These are phyloP conservation scores for Nesometra sesokonis DNA, from an alignment of 35 echinoderm and acorn worm species.

Conservation along the genomic window DNA sequence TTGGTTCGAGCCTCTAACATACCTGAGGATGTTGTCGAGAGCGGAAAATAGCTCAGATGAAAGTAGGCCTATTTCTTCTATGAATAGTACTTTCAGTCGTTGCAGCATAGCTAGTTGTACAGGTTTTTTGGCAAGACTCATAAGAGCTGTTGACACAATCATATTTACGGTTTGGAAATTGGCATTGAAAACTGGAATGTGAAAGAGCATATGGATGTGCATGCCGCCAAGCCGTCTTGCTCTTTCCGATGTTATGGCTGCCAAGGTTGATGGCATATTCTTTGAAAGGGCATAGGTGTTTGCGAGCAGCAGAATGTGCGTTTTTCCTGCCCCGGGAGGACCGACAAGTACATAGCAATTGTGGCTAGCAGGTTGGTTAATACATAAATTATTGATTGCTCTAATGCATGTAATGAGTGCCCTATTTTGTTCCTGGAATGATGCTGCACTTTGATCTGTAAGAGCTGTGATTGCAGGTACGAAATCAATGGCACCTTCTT, in stretches of 20 bases:
- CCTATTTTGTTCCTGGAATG: neutral
- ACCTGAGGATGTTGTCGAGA: constrained; percentile 9
- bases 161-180: neutral
- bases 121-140: neutral
- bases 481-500: constrained; percentile 9
- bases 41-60: neutral
- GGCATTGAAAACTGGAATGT: constrained; percentile 1
- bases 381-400: neutral
- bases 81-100: constrained; percentile 1
- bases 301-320: no score
- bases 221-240: neutral
- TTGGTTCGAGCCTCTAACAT: neutral
- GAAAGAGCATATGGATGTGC: constrained; percentile 3
- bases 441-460: constrained; percentile 13
- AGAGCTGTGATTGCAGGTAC: neutral
- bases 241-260: neutral
- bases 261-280: neutral
- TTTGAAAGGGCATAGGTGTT: no score
- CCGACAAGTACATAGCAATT: no score
- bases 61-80: constrained; percentile 15
- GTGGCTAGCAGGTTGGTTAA: no score
- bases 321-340: no score
- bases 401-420: neutral
- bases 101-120: constrained; percentile 7
- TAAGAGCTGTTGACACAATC: neutral